Base-by-base conservation (phyloP, 2,888 invertebrate genomes). In the Drosophila demipolita region DNA sequence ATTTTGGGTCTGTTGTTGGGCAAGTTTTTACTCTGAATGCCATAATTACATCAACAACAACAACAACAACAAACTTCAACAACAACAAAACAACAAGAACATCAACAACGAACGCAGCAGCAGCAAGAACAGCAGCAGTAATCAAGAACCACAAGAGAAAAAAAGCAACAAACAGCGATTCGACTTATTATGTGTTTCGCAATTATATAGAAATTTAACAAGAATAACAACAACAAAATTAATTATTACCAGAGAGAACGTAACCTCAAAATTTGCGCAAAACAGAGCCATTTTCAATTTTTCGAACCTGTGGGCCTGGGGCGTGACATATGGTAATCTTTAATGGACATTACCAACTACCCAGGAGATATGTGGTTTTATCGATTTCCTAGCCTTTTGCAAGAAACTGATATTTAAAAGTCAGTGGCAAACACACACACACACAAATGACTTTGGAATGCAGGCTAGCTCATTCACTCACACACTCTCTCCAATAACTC, bases 21-120 rank as follows among this genome's bases (percentile, higher is more conserved):
- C 93, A 97, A 97, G 94, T 96, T 96, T 94, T 94, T 96, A 94
- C 96, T 97, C 94, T 97, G 96, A 96, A 95, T 94, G 92, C 89
- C 85, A 88, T 85, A 86, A 91, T 40, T 49, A 54, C 32, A 61
- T 35, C n/a, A 68, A 17, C 40, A 63, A 40, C 54, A 60, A 61
- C 59, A 50, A 36, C 23, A 57, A 20, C 59, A 73, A 67, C 55
- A 67, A 65, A 59, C 59, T n/a, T n/a, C 48, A 70, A 59, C 61
- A 76, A 52, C 67, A 80, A 20, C 36, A 70, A 42, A 75, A 35
- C 59, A 78, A 42, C 59, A 52, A 48, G 53, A 49, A 50, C 42
- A 67, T 38, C 57, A 66, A 40, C 68, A 77, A 52, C 71, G 67
- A 17, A 59, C 65, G 45, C 61, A 63, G 33, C 57, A 73, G 53